phyloP scores from a whole-genome alignment of 2,888 invertebrate genomes.

The Drosophila meridionalis region DNA sequence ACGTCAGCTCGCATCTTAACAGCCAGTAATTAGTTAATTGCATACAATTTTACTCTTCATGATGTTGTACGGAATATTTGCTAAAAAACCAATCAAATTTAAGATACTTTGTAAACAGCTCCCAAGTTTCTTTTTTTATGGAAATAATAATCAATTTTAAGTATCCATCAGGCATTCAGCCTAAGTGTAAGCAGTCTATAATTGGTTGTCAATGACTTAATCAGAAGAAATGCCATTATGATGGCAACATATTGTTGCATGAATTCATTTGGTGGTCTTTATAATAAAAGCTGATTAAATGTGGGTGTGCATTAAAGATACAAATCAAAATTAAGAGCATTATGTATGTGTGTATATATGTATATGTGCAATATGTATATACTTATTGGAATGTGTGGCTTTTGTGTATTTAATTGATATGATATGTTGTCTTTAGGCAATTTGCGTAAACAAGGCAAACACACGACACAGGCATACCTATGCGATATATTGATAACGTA shows the following conservation, averaged over 20 bases:
- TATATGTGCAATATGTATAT: background rate
- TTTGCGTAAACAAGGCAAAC: conserved; percentile 59
- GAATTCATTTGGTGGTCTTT: conserved; percentile 14
- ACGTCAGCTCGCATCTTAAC: no score
- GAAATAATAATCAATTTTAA: background rate
- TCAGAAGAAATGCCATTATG: background rate
- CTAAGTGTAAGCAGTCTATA: background rate
- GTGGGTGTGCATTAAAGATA: conserved; percentile 5
- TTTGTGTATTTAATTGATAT: conserved; percentile 40
- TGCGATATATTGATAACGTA: background rate
- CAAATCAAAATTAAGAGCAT: conserved; percentile 3
- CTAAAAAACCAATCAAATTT: no score
- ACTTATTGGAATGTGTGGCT: conserved; percentile 14
- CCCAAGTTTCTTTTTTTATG: background rate
- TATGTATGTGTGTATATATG: background rate
- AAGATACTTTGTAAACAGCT: background rate
- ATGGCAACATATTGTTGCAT: background rate
- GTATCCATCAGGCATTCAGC: background rate
- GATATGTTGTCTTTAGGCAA: conserved; percentile 62
- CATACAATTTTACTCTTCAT: no score
- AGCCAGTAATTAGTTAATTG: no score
- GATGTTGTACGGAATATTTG: no score
- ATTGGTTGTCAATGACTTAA: conserved; percentile 8
- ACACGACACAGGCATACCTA: conserved; percentile 23
- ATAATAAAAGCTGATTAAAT: conserved; percentile 11